These are phyloP conservation scores for Coptodon rendalli DNA, from an alignment of 2,113 vertebrate genomes.

Conservation along the genomic window DNA sequence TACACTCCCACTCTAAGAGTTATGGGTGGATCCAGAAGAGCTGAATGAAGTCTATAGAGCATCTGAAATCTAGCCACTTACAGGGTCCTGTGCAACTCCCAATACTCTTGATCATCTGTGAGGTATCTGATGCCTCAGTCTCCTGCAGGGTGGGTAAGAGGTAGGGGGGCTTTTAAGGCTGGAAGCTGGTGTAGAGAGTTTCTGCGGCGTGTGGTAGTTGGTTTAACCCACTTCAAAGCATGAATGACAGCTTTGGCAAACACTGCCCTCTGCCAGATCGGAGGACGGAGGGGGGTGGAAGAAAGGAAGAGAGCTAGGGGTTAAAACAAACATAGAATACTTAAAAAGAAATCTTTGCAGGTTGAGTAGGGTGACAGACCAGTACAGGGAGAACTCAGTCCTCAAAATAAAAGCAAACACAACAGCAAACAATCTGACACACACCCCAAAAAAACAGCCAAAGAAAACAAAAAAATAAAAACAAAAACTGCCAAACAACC, in stretches of 20 bases:
- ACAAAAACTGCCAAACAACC: slow-evolving; percentile 47
- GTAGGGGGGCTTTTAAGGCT: slow-evolving; percentile 75
- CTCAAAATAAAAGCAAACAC: slow-evolving; percentile 57
- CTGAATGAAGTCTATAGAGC: slow-evolving; percentile 4
- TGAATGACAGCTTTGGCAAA: slow-evolving; percentile 57
- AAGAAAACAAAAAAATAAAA: not conserved
- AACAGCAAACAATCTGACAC: slow-evolving; percentile 62
- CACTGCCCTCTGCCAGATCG: slow-evolving; percentile 27
- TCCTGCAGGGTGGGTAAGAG: slow-evolving; percentile 52
- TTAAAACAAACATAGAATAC: slow-evolving; percentile 31
- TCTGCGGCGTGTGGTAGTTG: slow-evolving; percentile 38
- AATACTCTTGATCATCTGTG: slow-evolving; percentile 24
- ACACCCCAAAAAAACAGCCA: slow-evolving; percentile 39
- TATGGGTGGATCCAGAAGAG: slow-evolving; percentile 38
- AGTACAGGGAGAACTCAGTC: slow-evolving; percentile 53
- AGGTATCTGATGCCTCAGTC: slow-evolving; percentile 49
- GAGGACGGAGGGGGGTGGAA: slow-evolving; percentile 13
- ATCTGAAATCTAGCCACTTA: slow-evolving; percentile 2
- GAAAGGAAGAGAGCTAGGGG: not conserved
- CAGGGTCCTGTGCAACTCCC: slow-evolving; percentile 45
- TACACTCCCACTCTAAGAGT: not conserved
- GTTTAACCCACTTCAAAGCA: slow-evolving; percentile 49
- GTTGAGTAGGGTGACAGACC: slow-evolving; percentile 37
- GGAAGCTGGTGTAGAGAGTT: slow-evolving; percentile 71
- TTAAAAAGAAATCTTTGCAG: slow-evolving; percentile 23